These are phyloP conservation scores for Rhodinocichla rosea DNA, from an alignment of 2,113 vertebrate genomes.

Conservation along the genomic window DNA sequence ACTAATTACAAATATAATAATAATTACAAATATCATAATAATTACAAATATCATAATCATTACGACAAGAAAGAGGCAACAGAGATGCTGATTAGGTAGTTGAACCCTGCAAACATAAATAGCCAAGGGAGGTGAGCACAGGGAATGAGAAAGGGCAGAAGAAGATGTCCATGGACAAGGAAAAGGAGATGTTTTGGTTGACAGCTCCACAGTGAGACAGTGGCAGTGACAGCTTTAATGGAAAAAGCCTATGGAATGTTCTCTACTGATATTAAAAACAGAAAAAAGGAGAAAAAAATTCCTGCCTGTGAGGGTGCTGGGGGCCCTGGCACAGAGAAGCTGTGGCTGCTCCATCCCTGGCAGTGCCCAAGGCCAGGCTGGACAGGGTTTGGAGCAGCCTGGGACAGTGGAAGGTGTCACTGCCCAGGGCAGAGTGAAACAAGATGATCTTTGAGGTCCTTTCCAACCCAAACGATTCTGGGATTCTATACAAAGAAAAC, in stretches of 20 bases:
- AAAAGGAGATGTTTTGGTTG: not conserved
- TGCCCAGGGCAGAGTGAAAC: not conserved
- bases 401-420: not conserved
- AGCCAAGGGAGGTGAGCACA: not conserved
- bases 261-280: not conserved
- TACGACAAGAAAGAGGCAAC: not conserved
- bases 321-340: not conserved
- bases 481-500: not conserved
- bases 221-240: not conserved
- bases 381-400: rapidly evolving
- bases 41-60: not conserved
- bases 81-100: not conserved
- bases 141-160: not conserved
- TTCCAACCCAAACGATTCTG: not conserved
- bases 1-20: not conserved
- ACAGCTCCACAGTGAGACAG: not conserved
- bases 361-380: not conserved
- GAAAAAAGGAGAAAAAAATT: not conserved
- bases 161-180: not conserved
- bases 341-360: not conserved
- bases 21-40: not conserved
- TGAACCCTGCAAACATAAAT: not conserved
- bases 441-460: not conserved
- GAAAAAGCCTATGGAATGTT: not conserved
- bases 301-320: not conserved